Evolutionary conservation across 2,797 vertebrate species (phyloP).

Genomic region (Meda fulgida): DNA sequence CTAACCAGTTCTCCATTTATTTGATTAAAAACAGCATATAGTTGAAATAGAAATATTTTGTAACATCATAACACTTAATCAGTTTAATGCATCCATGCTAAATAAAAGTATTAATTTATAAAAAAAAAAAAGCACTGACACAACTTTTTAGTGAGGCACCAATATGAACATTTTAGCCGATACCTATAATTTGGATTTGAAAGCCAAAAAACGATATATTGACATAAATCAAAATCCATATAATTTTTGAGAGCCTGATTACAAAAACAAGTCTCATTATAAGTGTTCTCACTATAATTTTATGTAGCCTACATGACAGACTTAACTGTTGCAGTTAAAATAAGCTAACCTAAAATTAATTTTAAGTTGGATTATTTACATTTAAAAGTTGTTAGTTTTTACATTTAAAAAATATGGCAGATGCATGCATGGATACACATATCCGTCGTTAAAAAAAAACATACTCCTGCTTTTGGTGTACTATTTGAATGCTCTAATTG

Average conservation of each 20-base stretch:
- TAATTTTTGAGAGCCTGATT: too few relatives aligned
- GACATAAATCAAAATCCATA: too few relatives aligned
- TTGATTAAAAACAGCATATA: neutral
- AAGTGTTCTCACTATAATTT: too few relatives aligned
- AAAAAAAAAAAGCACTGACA: too few relatives aligned
- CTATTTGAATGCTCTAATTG: neutral
- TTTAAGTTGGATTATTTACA: neutral
- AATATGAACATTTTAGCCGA: too few relatives aligned
- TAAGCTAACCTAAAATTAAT: neutral
- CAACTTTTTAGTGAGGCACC: too few relatives aligned
- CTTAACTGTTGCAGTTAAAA: too few relatives aligned
- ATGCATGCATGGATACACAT: neutral
- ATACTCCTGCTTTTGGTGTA: neutral
- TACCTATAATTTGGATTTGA: too few relatives aligned
- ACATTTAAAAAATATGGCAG: neutral
- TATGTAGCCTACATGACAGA: too few relatives aligned
- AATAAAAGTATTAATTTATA: too few relatives aligned
- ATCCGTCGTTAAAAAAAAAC: neutral
- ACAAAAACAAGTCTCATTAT: too few relatives aligned
- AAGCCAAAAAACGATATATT: too few relatives aligned
- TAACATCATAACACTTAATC: neutral
- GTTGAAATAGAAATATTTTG: neutral
- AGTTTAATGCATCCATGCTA: neutral
- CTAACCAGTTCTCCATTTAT: neutral
- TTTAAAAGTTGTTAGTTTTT: neutral